phyloP scores from a whole-genome alignment of 2,797 vertebrate species.

The Balearica regulorum region DNA sequence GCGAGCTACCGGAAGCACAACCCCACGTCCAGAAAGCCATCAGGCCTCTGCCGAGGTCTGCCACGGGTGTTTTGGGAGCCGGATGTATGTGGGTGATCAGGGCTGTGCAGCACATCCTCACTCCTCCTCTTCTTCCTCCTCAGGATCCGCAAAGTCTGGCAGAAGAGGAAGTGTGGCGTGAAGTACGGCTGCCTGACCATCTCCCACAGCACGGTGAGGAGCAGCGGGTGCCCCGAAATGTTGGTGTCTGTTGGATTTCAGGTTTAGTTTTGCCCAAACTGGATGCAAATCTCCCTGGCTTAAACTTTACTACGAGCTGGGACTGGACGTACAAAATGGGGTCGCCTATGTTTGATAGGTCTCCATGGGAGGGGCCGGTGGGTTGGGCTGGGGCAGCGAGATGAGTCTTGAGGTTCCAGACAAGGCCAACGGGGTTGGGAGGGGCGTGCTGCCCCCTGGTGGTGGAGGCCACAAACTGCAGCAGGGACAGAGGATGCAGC shows the following conservation, averaged over 20 bases:
- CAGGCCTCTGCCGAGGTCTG: neutral
- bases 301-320: neutral
- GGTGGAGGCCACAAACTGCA: neutral
- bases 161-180: constrained; percentile 97
- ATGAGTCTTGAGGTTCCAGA: neutral
- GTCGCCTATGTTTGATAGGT: fast-evolving
- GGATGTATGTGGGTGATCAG: neutral
- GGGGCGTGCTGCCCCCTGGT: neutral
- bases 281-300: neutral
- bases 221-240: fast-evolving
- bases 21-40: neutral
- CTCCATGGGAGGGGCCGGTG: neutral
- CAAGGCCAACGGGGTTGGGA: neutral
- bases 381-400: fast-evolving
- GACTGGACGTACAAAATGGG: fast-evolving
- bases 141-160: constrained; percentile 97
- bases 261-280: neutral
- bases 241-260: neutral
- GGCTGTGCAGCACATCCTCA: neutral
- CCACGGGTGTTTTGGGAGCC: fast-evolving
- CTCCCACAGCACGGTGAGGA: constrained; percentile 94
- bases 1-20: neutral
- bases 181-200: constrained; percentile 97
- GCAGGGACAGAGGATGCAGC: fast-evolving
- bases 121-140: constrained; percentile 5